A percentile compares a stretch with the other conserved stretches of the same genome.
Conservation (phyloP, 2,888 invertebrate species). For the Griposia aprilina region DNA sequence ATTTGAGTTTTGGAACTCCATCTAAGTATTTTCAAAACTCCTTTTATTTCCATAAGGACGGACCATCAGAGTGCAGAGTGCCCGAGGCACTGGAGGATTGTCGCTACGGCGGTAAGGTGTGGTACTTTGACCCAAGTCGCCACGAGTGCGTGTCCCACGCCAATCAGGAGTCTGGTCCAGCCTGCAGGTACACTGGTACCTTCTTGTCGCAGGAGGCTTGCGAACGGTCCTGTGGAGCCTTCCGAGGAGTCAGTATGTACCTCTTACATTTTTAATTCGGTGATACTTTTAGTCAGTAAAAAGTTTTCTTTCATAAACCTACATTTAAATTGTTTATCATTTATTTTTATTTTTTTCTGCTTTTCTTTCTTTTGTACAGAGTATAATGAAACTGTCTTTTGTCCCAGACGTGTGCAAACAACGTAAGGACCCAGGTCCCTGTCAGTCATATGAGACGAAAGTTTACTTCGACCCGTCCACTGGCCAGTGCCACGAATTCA, state of each 20-base stretch:
- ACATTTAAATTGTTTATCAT: not conserved
- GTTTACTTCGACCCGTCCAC: slow-evolving; percentile 92
- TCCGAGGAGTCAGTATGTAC: slow-evolving; percentile 86
- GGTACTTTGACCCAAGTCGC: slow-evolving; percentile 83
- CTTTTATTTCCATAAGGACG: slow-evolving; percentile 53
- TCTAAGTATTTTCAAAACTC: slow-evolving; percentile 1
- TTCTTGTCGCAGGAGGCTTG: slow-evolving; percentile 94
- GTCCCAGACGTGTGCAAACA: slow-evolving; percentile 93
- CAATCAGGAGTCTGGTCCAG: slow-evolving; percentile 86
- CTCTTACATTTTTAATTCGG: not conserved
- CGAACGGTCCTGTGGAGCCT: slow-evolving; percentile 93
- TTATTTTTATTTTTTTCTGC: not conserved
- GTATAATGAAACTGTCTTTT: not conserved
- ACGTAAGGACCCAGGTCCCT: slow-evolving; percentile 93
- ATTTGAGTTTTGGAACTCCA: no score
- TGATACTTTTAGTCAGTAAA: not conserved
- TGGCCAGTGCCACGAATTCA: slow-evolving; percentile 93
- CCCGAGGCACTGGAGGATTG: slow-evolving; percentile 74
- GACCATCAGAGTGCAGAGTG: slow-evolving; percentile 71
- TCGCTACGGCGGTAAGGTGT: slow-evolving; percentile 73
- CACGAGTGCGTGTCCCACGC: slow-evolving; percentile 79
- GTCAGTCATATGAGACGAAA: slow-evolving; percentile 91
- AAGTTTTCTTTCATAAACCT: not conserved
- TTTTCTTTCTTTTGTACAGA: not conserved
- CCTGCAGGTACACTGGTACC: slow-evolving; percentile 93